Base-by-base conservation (phyloP, 2,888 invertebrate species). In the Cephus sareptanus region DNA sequence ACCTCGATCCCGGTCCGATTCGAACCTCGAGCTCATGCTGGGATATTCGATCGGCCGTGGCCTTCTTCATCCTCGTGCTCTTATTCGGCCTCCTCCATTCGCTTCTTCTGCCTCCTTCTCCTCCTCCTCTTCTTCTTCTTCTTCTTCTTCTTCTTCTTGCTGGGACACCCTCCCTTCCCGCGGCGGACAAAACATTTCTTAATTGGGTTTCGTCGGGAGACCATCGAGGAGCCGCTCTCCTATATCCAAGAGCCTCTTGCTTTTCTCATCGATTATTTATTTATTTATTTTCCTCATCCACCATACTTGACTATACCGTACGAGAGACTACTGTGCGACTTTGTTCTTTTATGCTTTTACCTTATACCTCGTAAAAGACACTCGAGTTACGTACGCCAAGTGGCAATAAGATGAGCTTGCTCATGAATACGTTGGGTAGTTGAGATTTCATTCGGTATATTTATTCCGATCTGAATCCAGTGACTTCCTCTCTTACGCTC, bases 181-280 rank as follows among this genome's bases (percentile, higher is more conserved):
- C 85, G 84, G 83, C 89, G 89, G 91, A 91, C 91, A 90, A 91
- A 91, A 91, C 91, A 91, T 91, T 91, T 91, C 91, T 91, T 91
- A 91, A 91, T 91, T 91, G 91, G 91, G 88, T 91, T 90, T 90
- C 90, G 87, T 84, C 81, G 84, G 83, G 81, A 81, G 85, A 86
- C 83, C 84, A 83, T 82, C 83, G 83, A 56, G 56, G 9, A 56
- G 78, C 81, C 81, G 81, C 83, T 80, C 82, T 82, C 76, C 76
- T 78, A 77, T 80, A 80, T 81, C 82, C 68, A 79, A 80, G 79
- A 78, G 80, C 79, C 79, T 78, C 79, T 83, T 79, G 80, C 69
- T 73, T 78, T 79, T 80, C 80, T 83, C 84, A 81, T 84, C 83
- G 84, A 85, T 87, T 86, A 86, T 87, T 89, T 85, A 85, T 78